phyloP scores from a whole-genome alignment of 2,888 invertebrate species.

The Eueremaeus valkanovi region DNA sequence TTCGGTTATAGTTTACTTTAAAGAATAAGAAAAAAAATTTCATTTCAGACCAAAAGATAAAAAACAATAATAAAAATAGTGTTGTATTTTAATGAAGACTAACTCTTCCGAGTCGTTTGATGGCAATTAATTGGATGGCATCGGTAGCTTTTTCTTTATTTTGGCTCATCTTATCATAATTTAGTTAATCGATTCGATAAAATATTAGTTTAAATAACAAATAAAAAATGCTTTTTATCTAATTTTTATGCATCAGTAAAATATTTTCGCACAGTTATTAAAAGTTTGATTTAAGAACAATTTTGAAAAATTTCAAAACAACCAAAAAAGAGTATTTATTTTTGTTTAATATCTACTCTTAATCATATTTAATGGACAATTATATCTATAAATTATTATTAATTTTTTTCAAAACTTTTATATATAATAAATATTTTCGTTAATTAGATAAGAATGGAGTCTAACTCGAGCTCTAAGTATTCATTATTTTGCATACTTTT shows the following conservation, averaged over 20 bases:
- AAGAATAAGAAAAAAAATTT: not conserved
- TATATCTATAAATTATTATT: no score
- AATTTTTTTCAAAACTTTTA: not conserved
- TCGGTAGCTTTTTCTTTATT: no score
- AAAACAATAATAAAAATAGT: not conserved
- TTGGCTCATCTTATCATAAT: constrained; percentile 16
- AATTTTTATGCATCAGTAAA: not conserved
- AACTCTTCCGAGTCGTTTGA: not conserved
- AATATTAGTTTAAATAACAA: not conserved
- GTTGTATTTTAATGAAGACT: constrained; percentile 27
- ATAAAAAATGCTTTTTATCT: not conserved
- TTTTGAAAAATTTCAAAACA: not conserved
- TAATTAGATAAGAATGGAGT: not conserved
- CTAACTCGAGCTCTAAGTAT: no score
- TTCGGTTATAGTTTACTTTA: not conserved
- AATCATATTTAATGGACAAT: no score
- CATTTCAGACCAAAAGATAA: not conserved
- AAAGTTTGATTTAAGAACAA: not conserved
- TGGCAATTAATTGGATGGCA: constrained; percentile 21
- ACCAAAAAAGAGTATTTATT: no score
- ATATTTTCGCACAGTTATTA: constrained; percentile 20
- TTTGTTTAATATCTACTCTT: no score
- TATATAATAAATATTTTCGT: not conserved
- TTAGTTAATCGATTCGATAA: constrained; percentile 11
- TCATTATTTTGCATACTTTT: not conserved